phyloP scores from a whole-genome alignment of 2,797 vertebrate genomes.

The Coendou prehensilis region DNA sequence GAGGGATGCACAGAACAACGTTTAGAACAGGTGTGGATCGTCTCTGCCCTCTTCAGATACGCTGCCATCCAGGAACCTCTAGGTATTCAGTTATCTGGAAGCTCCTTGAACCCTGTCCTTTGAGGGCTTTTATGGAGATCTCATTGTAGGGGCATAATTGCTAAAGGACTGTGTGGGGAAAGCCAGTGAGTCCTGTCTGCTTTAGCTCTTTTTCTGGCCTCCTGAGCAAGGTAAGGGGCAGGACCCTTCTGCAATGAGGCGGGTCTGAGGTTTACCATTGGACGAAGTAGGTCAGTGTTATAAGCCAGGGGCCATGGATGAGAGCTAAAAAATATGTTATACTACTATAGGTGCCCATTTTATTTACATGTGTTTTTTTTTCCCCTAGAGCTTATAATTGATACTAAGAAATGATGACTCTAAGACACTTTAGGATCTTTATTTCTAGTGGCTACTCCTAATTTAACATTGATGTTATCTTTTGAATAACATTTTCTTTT shows the following conservation, averaged over 20 bases:
- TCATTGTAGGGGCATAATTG: no score
- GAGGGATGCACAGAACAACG: background rate
- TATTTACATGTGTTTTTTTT: background rate
- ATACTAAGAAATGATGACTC: slow-evolving; percentile 9
- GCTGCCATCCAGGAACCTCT: background rate
- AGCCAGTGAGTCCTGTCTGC: background rate
- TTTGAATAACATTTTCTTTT: background rate
- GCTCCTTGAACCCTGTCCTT: background rate
- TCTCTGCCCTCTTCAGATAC: background rate
- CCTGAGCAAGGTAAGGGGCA: background rate
- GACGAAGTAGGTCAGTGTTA: background rate
- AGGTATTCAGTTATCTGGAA: background rate
- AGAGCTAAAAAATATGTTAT: background rate
- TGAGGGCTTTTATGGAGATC: background rate
- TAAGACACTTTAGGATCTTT: background rate
- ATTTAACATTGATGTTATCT: background rate
- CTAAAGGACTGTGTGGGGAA: background rate
- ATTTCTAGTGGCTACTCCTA: background rate
- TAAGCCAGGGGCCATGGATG: background rate
- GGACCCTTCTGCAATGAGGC: background rate
- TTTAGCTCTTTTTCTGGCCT: background rate
- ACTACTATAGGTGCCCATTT: background rate
- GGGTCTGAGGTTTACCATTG: background rate
- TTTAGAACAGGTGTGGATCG: background rate
- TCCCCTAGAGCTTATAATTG: background rate